Evolutionary conservation across 2,888 invertebrate species (phyloP), one percentile per base, ranked within the genome.

Genomic region (Ennomos quercinarius): DNA sequence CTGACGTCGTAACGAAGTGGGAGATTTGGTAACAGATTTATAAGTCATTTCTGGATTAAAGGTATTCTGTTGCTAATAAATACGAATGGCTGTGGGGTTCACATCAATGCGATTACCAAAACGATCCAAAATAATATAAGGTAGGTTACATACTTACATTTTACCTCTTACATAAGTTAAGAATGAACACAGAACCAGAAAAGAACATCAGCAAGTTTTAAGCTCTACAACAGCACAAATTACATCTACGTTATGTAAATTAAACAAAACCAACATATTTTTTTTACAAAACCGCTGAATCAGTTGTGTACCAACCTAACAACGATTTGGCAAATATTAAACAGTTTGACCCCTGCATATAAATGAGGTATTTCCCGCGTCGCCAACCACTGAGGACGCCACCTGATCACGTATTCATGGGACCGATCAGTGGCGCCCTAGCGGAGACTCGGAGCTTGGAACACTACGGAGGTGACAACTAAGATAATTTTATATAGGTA

Each of bases 401-500:
- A 79, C 77, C 83, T 85, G 83, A 87, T 89, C 83, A 81, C 62
- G 76, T 87, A 89, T 90, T 89, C 89, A 90, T 80, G 86, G 81
- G 81, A 79, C 72, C 77, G 77, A 80, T 80, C 79, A 74, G 66
- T 68, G 68, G 64, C 67, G 70, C 66, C 66, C 71, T 72, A 47
- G 35, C 42, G 47, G 42, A 37, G 42, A 63, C 73, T 66, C 47
- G 54, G 68, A 75, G 56, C 55, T 61, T 57, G 47, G 61, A 77
- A 73, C 39, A 10, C 44, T 35, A 6, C 41, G 58, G 58, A 58
- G 53, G 53, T 61, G 62, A 11, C 50, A 48, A 37, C 11, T 1
- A 34, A 5, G 27, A 27, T 27, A 27, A 27, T 3, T 17, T 17
- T 17, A 17, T n/a, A n/a, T n/a, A n/a, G n/a, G n/a, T n/a, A n/a